Evolutionary conservation across 1,140 invertebrate species (phyloP).

Genomic region (Lepidurus couesii): DNA sequence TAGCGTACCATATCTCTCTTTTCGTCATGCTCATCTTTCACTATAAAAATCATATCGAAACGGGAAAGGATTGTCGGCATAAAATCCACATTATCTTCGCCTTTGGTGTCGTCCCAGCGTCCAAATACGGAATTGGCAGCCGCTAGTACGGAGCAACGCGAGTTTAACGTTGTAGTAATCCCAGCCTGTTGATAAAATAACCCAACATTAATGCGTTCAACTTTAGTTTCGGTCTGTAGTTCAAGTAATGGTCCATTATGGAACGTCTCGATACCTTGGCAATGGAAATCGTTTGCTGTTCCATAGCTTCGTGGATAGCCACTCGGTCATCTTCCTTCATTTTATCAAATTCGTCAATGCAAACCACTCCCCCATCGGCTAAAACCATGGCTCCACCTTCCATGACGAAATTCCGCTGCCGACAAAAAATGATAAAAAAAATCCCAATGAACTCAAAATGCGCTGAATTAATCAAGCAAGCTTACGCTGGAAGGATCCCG

Average conservation of each 20-base stretch:
- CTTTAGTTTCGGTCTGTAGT: background rate
- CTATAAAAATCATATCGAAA: constrained; percentile 99
- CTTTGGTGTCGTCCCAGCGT: constrained; percentile 96
- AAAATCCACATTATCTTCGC: constrained; percentile 98
- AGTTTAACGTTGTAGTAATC: constrained; percentile 97
- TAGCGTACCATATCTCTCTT: constrained; percentile 70
- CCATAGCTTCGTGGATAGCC: constrained; percentile 99
- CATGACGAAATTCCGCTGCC: constrained; percentile 93
- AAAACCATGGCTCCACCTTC: constrained; percentile 99
- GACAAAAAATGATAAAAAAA: constrained; percentile 37
- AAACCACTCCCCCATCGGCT: constrained; percentile 97
- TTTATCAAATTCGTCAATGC: constrained; percentile 99
- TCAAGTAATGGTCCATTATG: constrained; percentile 7
- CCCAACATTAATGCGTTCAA: background rate
- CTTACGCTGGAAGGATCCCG: constrained; percentile 83
- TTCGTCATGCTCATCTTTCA: constrained; percentile 95
- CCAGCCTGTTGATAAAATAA: constrained; percentile 62
- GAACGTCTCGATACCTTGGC: constrained; percentile 66
- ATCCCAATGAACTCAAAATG: background rate
- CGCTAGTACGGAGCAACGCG: constrained; percentile 93
- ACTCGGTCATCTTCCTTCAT: constrained; percentile 99
- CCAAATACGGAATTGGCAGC: constrained; percentile 98
- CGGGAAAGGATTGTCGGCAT: constrained; percentile 99
- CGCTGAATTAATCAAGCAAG: constrained; percentile 28
- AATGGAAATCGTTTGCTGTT: constrained; percentile 99